Evolutionary conservation across 2,888 invertebrate genomes (phyloP), one percentile per base, ranked within the genome.

Genomic region (Xestia sexstrigata): DNA sequence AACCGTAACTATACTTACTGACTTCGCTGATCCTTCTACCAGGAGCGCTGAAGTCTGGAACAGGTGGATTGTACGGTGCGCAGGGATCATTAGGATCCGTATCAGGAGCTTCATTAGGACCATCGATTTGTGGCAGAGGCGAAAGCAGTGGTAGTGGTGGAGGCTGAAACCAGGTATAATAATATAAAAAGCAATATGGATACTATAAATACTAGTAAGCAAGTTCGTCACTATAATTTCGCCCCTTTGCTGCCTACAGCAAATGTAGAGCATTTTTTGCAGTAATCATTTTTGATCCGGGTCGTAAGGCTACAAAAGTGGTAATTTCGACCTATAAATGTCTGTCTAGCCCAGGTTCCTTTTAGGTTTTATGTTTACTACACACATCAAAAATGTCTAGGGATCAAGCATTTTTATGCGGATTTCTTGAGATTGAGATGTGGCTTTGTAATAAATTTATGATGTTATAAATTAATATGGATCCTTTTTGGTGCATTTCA

Each of bases 21-120:
- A 85, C 87, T 81, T 92, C 90, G 70, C 93, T 93, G 26, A 94
- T 89, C 55, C 93, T 88, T 73, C 90, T 88, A 20, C 91, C 89
- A 65, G 89, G 85, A 20, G 85, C 81, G 9, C 81, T 87, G 82
- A 93, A 95, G 68, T 93, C 88, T 0, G 93, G 95, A 49, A 81
- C 81, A 52, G 86, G 79, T 67, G 89, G 86, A 15, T 81, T 23
- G 15, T 81, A 78, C 5, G 78, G 76, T 6, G 47, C 78, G 17
- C 85, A 85, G 17, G 84, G 71, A 15, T 47, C 15, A 39, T 71
- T 55, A 39, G 49, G 60, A 63, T 65, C 68, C 63, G 45, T n/a
- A 23, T 23, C 13, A 35, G 35, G 30, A 13, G 5, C 7, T 23
- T 49, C 42, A 35, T 47, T 0, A 17, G 30, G 30, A 1, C 2